Base-by-base conservation (phyloP, 2,797 vertebrate genomes). In the Aldrovandia affinis region DNA sequence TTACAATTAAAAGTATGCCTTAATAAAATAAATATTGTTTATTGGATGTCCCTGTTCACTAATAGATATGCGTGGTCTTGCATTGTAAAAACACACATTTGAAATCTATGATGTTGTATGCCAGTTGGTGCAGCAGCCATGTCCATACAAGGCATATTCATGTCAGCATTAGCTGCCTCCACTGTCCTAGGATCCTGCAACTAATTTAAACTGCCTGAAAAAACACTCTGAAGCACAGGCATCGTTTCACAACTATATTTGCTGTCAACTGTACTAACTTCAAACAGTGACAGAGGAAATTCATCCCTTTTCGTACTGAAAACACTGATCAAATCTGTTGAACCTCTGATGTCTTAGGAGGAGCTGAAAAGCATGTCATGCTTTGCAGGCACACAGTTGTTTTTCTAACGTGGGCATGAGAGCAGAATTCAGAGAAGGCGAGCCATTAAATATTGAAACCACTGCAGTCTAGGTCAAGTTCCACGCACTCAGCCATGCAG, bases 381-480 rank as follows among this genome's bases (percentile, higher is more conserved):
- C 65, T 83, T 47, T 83, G 73, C 15, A 39, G 55, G 30, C 54
- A 36, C 25, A 39, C 18, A 59, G 47, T 52, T 47, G 22, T 39
- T n/a, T 50, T 65, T 57, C 28, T 47, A 59, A 83, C 73, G 63
- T 33, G 7, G 73, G 44, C 20, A 36, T 28, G 47, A 36, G 42
- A 30, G 28, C 61, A 52, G 75, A 79, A 84, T 80, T 80, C 75
- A 84, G 44, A 78, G 25, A 65, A 22, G 33, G 36, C 61, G 50
- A 70, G n/a, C 12, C 61, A 84, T 80, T 73, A 81, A 81, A 84
- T 81, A 84, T 81, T 81, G 36, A 75, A 84, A 57, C 25, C 36
- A 73, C 36, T 70, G 78, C 78, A 55, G 55, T 84, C 78, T 68
- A 44, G 25, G 25, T 82, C 42, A 70, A 73, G 25, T 54, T 57